Conservation (phyloP, 2,888 invertebrate genomes). For the Aphrophora alni region DNA sequence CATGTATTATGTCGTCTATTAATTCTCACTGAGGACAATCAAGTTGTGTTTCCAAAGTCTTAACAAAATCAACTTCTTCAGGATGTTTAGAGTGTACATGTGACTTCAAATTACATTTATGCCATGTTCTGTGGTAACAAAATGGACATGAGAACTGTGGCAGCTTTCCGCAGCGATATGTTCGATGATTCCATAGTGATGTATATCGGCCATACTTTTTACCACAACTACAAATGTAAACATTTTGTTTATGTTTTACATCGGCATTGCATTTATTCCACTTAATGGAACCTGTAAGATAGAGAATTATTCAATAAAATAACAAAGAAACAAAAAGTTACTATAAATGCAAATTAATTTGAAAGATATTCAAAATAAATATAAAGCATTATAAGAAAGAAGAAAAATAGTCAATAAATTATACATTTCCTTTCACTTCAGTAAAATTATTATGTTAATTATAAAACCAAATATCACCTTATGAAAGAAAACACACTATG, state of each 20-base stretch:
- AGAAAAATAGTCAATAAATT: neutral
- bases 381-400: too few relatives aligned
- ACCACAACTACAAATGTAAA: conserved; percentile 58
- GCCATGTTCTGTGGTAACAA: conserved; percentile 30
- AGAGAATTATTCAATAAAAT: neutral
- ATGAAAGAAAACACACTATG: too few relatives aligned
- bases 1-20: too few relatives aligned
- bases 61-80: conserved; percentile 22
- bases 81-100: conserved; percentile 47
- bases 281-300: conserved; percentile 40
- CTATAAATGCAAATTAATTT: neutral
- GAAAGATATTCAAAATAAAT: neutral
- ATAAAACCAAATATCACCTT: too few relatives aligned
- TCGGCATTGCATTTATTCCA: neutral
- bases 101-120: conserved; percentile 42
- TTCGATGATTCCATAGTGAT: conserved; percentile 61
- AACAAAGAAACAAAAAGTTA: too few relatives aligned
- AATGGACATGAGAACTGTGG: conserved; percentile 32
- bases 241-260: conserved; percentile 22
- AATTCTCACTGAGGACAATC: neutral
- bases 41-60: neutral
- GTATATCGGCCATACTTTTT: conserved; percentile 67
- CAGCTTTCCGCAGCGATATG: conserved; percentile 56
- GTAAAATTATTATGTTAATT: too few relatives aligned
- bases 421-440: too few relatives aligned